These are phyloP conservation scores for Thelaira solivaga DNA, from an alignment of 2,888 invertebrate species.

Conservation along the genomic window DNA sequence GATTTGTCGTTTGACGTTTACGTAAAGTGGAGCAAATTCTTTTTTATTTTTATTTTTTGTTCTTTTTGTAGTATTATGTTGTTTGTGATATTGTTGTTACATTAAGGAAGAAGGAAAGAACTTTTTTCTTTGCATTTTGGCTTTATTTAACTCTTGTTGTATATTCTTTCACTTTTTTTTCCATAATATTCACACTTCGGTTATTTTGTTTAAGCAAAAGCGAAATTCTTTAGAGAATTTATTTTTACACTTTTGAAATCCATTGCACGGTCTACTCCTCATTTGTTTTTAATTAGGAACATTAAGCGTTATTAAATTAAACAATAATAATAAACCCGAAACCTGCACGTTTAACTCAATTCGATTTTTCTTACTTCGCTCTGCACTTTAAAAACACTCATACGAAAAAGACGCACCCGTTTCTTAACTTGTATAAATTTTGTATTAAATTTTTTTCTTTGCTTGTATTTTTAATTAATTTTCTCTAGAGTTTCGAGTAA, in stretches of 20 bases:
- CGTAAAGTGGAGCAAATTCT: conserved; percentile 51
- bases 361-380: conserved; percentile 17
- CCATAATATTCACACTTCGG: conserved; percentile 44
- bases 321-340: conserved; percentile 37
- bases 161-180: conserved; percentile 37
- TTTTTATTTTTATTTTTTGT: too few relatives aligned
- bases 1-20: conserved; percentile 49
- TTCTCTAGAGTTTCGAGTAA: conserved; percentile 43
- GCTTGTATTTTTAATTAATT: conserved; percentile 37
- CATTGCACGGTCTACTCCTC: conserved; percentile 36
- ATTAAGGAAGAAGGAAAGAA: conserved; percentile 7
- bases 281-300: conserved; percentile 65
- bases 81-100: conserved; percentile 33
- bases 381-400: conserved; percentile 37
- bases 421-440: conserved; percentile 49
- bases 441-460: conserved; percentile 46
- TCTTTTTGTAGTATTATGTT: conserved; percentile 1
- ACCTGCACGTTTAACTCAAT: conserved; percentile 31
- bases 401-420: conserved; percentile 64
- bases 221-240: conserved; percentile 33
- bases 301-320: conserved; percentile 60
- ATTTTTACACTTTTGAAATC: conserved; percentile 14
- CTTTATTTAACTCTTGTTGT: conserved; percentile 33
- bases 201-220: conserved; percentile 28
- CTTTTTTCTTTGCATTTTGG: conserved; percentile 15